A percentile compares a stretch with the other conserved stretches of the same genome.
These are phyloP conservation scores for Tricholauxania praeusta DNA, from an alignment of 2,888 invertebrate genomes.

Conservation along the genomic window DNA sequence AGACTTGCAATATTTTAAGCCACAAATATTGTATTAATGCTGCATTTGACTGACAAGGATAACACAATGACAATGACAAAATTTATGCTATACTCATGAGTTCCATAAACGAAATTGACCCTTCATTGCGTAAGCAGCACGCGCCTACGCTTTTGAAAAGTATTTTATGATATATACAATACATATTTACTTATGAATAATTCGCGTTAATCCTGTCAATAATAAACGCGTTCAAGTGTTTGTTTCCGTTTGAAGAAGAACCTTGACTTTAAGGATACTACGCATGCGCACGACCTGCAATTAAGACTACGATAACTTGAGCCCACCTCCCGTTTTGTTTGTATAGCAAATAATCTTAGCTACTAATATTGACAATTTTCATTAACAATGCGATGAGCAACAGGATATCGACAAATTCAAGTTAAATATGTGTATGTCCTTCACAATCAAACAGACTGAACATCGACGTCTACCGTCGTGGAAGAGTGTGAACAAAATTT, in stretches of 20 bases:
- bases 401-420: conserved; percentile 52
- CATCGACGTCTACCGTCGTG: conserved; percentile 50
- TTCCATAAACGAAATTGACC: background rate
- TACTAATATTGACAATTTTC: conserved; percentile 57
- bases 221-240: background rate
- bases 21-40: too few relatives aligned
- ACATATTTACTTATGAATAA: background rate
- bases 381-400: conserved; percentile 55
- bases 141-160: background rate
- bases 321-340: conserved; percentile 45
- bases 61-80: too few relatives aligned
- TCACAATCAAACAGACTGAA: conserved; percentile 28
- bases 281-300: background rate
- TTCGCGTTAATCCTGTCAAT: conserved; percentile 4
- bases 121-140: conserved; percentile 12
- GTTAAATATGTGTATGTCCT: conserved; percentile 45
- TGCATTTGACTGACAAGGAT: too few relatives aligned
- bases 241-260: too few relatives aligned
- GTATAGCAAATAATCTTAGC: conserved; percentile 52
- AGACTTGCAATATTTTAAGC: background rate
- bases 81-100: too few relatives aligned
- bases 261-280: background rate
- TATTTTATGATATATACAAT: background rate
- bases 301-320: background rate
- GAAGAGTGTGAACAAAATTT: too few relatives aligned